These are phyloP conservation scores for Merodon equestris DNA, from an alignment of 2,888 invertebrate genomes.

Conservation along the genomic window DNA sequence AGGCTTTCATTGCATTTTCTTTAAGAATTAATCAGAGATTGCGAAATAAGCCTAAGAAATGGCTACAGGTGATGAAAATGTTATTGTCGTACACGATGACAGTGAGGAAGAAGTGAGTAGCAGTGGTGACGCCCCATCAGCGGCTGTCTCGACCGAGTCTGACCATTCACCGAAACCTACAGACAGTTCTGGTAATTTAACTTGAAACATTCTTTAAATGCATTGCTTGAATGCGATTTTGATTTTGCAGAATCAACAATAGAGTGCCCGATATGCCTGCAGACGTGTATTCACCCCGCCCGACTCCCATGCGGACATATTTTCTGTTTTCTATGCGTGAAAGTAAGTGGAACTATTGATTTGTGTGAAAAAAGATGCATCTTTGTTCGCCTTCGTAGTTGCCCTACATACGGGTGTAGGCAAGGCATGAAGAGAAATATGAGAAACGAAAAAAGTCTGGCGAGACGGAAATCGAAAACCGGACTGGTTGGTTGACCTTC, in stretches of 20 bases:
- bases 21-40: background rate
- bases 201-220: background rate
- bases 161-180: conserved; percentile 31
- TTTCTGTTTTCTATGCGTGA: conserved; percentile 97
- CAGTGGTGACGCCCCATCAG: conserved; percentile 17
- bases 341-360: conserved; percentile 79
- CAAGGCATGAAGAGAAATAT: too few species aligned
- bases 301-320: conserved; percentile 95
- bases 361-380: too few species aligned
- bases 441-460: too few species aligned
- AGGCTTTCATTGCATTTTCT: background rate
- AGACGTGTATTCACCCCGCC: conserved; percentile 94
- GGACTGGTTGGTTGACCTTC: too few species aligned
- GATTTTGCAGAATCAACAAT: conserved; percentile 70
- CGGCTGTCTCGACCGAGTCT: conserved; percentile 19
- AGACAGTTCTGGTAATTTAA: conserved; percentile 38
- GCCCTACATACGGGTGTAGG: too few species aligned
- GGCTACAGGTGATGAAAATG: conserved; percentile 58
- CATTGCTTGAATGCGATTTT: background rate
- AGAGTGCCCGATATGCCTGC: conserved; percentile 96
- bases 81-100: conserved; percentile 45
- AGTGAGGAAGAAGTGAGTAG: conserved; percentile 42
- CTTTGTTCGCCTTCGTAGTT: too few species aligned
- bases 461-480: too few species aligned
- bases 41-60: conserved; percentile 5